These are phyloP conservation scores for Amorpha juglandis DNA, from an alignment of 2,888 invertebrate species.

Conservation along the genomic window DNA sequence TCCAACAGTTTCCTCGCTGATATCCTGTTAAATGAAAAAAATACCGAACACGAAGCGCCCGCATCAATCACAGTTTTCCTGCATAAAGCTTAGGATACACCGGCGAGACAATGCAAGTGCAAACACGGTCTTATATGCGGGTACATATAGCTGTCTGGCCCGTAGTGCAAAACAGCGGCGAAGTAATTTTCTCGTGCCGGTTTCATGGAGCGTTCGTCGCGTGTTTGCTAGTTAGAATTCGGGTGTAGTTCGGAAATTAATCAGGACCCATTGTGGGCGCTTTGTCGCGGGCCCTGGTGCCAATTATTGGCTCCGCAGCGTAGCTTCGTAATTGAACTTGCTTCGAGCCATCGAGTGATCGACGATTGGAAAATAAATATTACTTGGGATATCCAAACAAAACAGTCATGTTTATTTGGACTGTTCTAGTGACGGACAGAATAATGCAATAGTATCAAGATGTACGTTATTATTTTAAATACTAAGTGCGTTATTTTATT, in stretches of 20 bases:
- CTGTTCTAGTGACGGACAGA: neutral
- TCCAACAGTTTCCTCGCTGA: conserved; percentile 16
- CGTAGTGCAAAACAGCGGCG: conserved; percentile 55
- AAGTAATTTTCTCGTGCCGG: conserved; percentile 68
- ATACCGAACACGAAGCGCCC: conserved; percentile 35
- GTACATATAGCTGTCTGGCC: conserved; percentile 35
- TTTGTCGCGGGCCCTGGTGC: conserved; percentile 78
- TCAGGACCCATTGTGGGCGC: conserved; percentile 81
- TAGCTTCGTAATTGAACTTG: conserved; percentile 72
- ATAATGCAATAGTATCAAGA: neutral
- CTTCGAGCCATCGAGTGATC: conserved; percentile 11
- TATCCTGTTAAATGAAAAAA: conserved; percentile 30
- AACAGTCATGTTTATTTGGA: neutral
- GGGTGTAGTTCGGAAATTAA: conserved; percentile 83
- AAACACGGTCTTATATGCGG: conserved; percentile 23
- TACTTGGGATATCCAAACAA: conserved; percentile 25
- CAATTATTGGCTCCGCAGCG: conserved; percentile 77
- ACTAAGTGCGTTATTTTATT: neutral
- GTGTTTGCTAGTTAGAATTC: conserved; percentile 82
- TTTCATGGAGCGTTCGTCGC: conserved; percentile 62
- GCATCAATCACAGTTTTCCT: conserved; percentile 38
- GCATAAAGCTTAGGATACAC: conserved; percentile 39
- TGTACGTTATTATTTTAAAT: no score
- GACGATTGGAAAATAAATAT: conserved; percentile 6
- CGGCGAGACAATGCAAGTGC: conserved; percentile 45